Conservation (phyloP, 1,140 invertebrate genomes). For the Solenopsis invicta region DNA sequence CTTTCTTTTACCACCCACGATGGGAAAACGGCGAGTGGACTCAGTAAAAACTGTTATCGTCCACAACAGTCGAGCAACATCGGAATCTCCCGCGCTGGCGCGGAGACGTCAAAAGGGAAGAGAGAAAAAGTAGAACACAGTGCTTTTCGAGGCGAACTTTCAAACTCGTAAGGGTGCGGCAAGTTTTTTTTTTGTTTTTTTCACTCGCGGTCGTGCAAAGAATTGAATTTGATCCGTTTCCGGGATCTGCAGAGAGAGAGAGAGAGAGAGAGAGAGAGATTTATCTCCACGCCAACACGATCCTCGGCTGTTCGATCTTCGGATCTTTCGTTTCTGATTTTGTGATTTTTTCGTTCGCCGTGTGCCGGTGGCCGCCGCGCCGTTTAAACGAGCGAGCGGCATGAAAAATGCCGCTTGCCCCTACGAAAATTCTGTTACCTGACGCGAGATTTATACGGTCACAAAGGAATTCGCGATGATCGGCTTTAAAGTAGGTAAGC, state of each 20-base stretch:
- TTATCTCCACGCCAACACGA: background rate
- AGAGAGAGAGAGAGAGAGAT: background rate
- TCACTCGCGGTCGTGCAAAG: background rate
- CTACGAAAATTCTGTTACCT: constrained; percentile 26
- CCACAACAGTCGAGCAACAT: constrained; percentile 23
- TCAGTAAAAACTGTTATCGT: constrained; percentile 50
- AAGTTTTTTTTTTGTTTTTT: background rate
- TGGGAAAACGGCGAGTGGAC: constrained; percentile 44
- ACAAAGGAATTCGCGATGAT: constrained; percentile 52
- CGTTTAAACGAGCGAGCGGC: background rate
- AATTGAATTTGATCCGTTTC: no score
- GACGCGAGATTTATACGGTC: constrained; percentile 35
- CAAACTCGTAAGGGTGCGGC: background rate
- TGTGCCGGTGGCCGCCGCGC: background rate
- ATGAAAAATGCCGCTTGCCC: constrained; percentile 37
- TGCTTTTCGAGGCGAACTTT: background rate
- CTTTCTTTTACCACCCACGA: constrained; percentile 33
- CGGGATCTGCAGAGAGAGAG: no score
- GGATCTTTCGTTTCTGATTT: background rate
- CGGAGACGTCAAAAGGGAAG: constrained; percentile 30
- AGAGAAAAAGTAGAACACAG: background rate
- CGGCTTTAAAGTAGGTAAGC: constrained; percentile 59
- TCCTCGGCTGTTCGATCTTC: background rate
- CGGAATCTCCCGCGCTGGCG: background rate
- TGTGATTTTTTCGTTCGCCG: background rate